Evolutionary conservation across 2,888 invertebrate genomes (phyloP).

Genomic region (Lycaena phlaeas): DNA sequence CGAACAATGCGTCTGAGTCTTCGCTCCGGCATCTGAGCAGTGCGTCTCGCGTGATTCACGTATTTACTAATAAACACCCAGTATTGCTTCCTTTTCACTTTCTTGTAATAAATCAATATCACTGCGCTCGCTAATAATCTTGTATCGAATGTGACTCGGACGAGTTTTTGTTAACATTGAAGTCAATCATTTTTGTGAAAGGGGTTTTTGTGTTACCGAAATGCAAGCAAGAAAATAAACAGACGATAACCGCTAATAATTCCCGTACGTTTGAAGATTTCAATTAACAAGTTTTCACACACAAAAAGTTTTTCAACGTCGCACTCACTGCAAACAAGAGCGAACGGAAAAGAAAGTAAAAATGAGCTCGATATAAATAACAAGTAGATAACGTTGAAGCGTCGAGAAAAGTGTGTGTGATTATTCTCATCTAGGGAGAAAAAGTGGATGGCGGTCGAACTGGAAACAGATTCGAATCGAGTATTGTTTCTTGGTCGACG

Average conservation of each 20-base stretch:
- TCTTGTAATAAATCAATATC: constrained; percentile 22
- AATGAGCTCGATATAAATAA: constrained; percentile 61
- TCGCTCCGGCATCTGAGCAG: constrained; percentile 11
- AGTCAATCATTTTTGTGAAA: too few relatives aligned
- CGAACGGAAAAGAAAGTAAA: constrained; percentile 72
- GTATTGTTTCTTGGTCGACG: constrained; percentile 35
- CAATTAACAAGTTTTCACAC: too few relatives aligned
- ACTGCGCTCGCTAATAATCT: not conserved
- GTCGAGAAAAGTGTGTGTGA: constrained; percentile 43
- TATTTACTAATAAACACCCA: constrained; percentile 30
- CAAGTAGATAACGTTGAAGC: constrained; percentile 52
- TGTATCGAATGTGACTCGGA: not conserved
- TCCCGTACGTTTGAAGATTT: too few relatives aligned
- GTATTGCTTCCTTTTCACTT: constrained; percentile 55
- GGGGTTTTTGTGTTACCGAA: too few relatives aligned
- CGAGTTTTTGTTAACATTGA: too few relatives aligned
- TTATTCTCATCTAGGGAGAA: constrained; percentile 48
- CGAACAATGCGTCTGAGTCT: constrained; percentile 9
- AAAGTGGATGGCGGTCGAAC: constrained; percentile 51
- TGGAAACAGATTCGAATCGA: constrained; percentile 48
- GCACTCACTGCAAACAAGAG: constrained; percentile 48
- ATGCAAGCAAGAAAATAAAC: too few relatives aligned
- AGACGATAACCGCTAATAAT: too few relatives aligned
- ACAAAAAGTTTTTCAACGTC: constrained; percentile 14
- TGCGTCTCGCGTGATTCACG: constrained; percentile 36